Base-by-base conservation (phyloP, 2,888 invertebrate species). In the Heliconius aoede region DNA sequence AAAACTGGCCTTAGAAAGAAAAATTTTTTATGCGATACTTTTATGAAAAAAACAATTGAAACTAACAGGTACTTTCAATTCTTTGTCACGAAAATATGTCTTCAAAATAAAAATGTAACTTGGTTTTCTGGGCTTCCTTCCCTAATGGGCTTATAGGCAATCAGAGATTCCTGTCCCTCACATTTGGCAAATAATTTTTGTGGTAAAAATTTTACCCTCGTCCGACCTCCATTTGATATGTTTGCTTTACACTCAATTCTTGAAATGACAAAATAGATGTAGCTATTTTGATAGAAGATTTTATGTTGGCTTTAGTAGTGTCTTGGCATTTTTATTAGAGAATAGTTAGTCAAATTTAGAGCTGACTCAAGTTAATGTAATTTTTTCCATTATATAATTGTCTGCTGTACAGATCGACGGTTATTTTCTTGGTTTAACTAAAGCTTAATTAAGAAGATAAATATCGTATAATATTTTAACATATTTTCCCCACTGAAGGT, bases 121-220 rank as follows among this genome's bases (percentile, higher is more conserved):
- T 40, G 65, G 40, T 26, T 65, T 40, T 40, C 36, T 36, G 24
- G n/a, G 36, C 24, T 40, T 65, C 68, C 46, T 28, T n/a, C 58
- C 21, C 40, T 18, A 21, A 60, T 21, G 36, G 36, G 18, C 60
- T 60, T 60, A 72, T 26, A 26, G 24, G 60, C 58, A 60, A 72
- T 72, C 18, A 26, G 32, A 69, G 55, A 69, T 51, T 69, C 24
- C 55, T 55, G 15, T 28, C 55, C 55, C 71, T 76, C 58, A 30
- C 24, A 28, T 67, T 73, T 58, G 71, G 28, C 61, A 75, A 69
- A 76, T 30, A 64, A 61, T 76, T 71, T 76, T 51, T 62, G 72
- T 60, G 26, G 36, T 65, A 65, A 60, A 32, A 18, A 28, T 40
- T 21, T 60, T 60, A 58, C 32, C 60, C 58, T 72, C 60, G 36